Evolutionary conservation across 2,113 vertebrate genomes (phyloP).

Genomic region (Prinia subflava): DNA sequence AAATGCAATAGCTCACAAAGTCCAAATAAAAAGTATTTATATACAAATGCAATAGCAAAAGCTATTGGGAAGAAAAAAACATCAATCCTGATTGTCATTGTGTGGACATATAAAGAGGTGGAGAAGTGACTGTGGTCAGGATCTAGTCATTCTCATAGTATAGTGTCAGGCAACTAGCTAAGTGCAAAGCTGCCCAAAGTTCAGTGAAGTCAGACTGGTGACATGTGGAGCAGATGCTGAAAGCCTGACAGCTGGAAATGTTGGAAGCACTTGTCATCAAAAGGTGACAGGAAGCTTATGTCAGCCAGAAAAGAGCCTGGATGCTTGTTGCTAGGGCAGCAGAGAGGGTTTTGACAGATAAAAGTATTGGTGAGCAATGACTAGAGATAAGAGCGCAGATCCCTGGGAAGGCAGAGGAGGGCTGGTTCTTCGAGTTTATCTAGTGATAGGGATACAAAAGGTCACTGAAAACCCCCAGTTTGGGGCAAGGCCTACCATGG

Average conservation of each 20-base stretch:
- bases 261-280: slow-evolving; percentile 45
- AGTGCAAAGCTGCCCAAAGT: neutral
- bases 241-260: slow-evolving; percentile 47
- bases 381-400: slow-evolving; percentile 18
- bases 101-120: neutral
- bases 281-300: slow-evolving; percentile 56
- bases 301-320: slow-evolving; percentile 44
- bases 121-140: neutral
- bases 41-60: neutral
- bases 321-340: slow-evolving; percentile 36
- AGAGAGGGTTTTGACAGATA: slow-evolving; percentile 39
- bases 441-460: neutral
- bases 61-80: neutral
- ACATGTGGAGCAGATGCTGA: slow-evolving; percentile 38
- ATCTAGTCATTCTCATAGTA: neutral
- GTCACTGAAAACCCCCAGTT: neutral
- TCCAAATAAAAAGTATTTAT: neutral
- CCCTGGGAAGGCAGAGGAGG: slow-evolving; percentile 4
- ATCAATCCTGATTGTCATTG: neutral
- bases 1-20: neutral
- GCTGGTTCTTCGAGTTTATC: slow-evolving; percentile 31
- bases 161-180: neutral
- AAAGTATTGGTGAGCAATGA: neutral
- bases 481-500: neutral
- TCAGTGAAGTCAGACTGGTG: neutral